Conservation (phyloP, 1,140 invertebrate species). For the Gonatopus flavifemur region DNA sequence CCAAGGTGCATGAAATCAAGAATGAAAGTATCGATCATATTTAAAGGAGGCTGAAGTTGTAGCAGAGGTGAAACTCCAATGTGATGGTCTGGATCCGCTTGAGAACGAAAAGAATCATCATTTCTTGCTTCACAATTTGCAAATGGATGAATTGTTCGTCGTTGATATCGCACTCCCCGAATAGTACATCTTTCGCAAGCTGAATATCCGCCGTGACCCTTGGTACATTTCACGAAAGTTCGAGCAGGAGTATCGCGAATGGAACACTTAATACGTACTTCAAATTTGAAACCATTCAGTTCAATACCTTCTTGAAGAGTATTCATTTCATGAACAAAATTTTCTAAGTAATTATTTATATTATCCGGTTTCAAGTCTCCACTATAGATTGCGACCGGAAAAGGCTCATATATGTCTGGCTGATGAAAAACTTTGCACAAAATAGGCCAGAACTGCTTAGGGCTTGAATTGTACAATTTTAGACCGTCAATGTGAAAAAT, state of each 20-base stretch:
- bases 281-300: slow-evolving; percentile 3
- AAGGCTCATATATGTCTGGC: slow-evolving; percentile 11
- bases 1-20: too few species aligned
- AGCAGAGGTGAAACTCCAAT: slow-evolving; percentile 15
- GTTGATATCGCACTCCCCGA: slow-evolving; percentile 3
- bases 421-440: slow-evolving; percentile 17
- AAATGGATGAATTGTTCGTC: slow-evolving; percentile 14
- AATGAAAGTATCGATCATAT: too few species aligned
- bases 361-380: slow-evolving; percentile 15
- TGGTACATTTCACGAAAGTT: slow-evolving; percentile 18
- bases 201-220: slow-evolving; percentile 19
- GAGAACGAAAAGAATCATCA: slow-evolving; percentile 16
- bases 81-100: slow-evolving; percentile 17
- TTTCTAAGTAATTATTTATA: slow-evolving; percentile 7
- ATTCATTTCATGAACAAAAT: slow-evolving; percentile 18
- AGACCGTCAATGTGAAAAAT: slow-evolving; percentile 24
- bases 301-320: background rate
- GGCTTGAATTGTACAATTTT: slow-evolving; percentile 19
- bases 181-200: slow-evolving; percentile 16
- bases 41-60: slow-evolving; percentile 13
- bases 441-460: slow-evolving; percentile 24
- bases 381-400: slow-evolving; percentile 17
- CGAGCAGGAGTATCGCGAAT: slow-evolving; percentile 22
- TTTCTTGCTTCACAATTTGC: slow-evolving; percentile 9
- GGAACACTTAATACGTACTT: slow-evolving; percentile 15